Evolutionary conservation across 2,797 vertebrate species (phyloP).

Genomic region (Sciaenops ocellatus): DNA sequence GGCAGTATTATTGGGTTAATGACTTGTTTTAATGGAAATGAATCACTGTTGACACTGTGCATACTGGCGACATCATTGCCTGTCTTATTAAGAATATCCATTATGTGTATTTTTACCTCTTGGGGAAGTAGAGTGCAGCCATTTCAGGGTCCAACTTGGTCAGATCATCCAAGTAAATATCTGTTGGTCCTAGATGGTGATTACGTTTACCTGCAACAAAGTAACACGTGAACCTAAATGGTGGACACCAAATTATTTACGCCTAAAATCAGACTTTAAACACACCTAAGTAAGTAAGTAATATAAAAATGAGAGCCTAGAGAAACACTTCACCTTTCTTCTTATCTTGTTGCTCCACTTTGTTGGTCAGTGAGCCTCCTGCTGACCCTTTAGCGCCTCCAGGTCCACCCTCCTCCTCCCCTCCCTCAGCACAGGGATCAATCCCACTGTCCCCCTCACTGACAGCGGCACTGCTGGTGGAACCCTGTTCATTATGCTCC

Average conservation of each 20-base stretch:
- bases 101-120: constrained; percentile 82
- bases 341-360: constrained; percentile 72
- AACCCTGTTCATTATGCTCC: constrained; percentile 44
- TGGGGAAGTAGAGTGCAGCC: constrained; percentile 89
- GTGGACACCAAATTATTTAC: neutral
- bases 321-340: constrained; percentile 77
- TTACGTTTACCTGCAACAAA: constrained; percentile 84
- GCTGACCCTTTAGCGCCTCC: constrained; percentile 19
- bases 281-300: neutral
- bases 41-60: neutral
- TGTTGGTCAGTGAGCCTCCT: constrained; percentile 35
- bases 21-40: neutral
- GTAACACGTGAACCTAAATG: neutral
- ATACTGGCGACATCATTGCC: neutral
- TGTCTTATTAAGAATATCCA: neutral
- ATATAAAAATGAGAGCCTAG: neutral
- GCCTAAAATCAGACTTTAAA: neutral
- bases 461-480: constrained; percentile 11
- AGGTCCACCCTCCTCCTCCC: constrained; percentile 48
- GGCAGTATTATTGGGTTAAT: neutral
- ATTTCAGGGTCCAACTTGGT: constrained; percentile 85
- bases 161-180: constrained; percentile 91
- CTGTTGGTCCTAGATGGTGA: constrained; percentile 85
- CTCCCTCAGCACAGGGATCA: constrained; percentile 61
- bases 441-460: constrained; percentile 66